Evolutionary conservation across 2,113 vertebrate species (phyloP).

Genomic region (Formicarius rufipectus): DNA sequence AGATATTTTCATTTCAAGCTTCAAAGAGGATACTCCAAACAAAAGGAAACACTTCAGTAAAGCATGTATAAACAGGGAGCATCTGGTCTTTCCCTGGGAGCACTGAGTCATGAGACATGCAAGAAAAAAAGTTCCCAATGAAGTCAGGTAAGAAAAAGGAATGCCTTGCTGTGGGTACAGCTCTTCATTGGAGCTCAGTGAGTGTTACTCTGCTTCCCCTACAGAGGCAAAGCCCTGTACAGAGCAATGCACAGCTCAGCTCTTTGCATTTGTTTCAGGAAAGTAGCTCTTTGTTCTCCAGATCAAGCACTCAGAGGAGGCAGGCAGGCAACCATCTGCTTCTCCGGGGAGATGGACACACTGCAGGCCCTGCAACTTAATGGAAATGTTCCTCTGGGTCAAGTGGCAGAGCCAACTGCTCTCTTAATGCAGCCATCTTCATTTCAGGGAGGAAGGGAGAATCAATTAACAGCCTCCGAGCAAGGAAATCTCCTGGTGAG

Average conservation of each 20-base stretch:
- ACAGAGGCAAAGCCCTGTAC: background rate
- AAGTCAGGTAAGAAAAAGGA: background rate
- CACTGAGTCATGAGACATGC: background rate
- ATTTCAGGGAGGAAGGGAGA: background rate
- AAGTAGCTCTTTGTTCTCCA: background rate
- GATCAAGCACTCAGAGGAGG: background rate
- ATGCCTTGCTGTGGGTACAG: background rate
- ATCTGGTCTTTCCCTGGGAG: background rate
- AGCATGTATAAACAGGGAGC: background rate
- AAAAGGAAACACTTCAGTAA: background rate
- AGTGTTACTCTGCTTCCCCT: background rate
- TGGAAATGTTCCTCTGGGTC: conserved; percentile 37
- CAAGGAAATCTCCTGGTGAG: background rate
- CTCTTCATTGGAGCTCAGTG: background rate
- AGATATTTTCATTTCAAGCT: background rate
- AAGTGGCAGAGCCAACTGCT: background rate
- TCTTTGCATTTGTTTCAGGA: background rate
- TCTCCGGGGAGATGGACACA: background rate
- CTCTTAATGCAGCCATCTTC: background rate
- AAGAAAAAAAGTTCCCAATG: background rate
- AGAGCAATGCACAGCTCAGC: background rate
- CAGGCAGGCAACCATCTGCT: background rate
- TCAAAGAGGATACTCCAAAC: conserved; percentile 1
- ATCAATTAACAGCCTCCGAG: conserved; percentile 3
- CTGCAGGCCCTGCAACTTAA: background rate